Evolutionary conservation across 2,113 vertebrate species (phyloP).

Genomic region (Corvus cornix): DNA sequence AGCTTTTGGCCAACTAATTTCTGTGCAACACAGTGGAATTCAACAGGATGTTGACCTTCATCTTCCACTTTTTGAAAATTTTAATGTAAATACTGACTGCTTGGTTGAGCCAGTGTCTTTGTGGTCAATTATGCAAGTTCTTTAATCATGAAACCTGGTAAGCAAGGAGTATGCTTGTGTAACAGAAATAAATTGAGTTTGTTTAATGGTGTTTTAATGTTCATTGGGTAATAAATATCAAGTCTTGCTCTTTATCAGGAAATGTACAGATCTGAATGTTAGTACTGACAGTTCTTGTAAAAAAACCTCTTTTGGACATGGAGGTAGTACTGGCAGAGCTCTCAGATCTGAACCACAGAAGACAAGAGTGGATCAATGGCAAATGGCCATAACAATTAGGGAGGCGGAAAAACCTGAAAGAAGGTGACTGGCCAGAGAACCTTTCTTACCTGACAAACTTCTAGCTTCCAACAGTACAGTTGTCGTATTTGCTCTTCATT

Average conservation of each 20-base stretch:
- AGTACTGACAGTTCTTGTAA: neutral
- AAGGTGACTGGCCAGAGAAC: neutral
- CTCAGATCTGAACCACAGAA: neutral
- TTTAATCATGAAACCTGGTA: neutral
- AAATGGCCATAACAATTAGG: neutral
- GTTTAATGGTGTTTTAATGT: neutral
- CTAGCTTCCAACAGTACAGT: neutral
- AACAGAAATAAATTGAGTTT: neutral
- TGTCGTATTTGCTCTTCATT: neutral
- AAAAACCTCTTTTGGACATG: neutral
- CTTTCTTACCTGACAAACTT: neutral
- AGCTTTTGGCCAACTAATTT: neutral
- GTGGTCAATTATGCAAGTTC: neutral
- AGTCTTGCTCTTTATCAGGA: neutral
- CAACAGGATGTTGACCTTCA: neutral
- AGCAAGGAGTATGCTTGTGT: neutral
- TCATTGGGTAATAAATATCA: neutral
- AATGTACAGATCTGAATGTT: neutral
- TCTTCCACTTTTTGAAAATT: neutral
- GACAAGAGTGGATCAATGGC: neutral
- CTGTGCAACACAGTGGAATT: neutral
- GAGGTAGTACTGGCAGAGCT: neutral
- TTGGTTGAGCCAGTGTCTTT: neutral
- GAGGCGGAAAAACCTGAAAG: neutral
- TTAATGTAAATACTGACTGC: neutral